Conservation (phyloP, 2,113 vertebrate species). For the Opisthocomus hoazin region DNA sequence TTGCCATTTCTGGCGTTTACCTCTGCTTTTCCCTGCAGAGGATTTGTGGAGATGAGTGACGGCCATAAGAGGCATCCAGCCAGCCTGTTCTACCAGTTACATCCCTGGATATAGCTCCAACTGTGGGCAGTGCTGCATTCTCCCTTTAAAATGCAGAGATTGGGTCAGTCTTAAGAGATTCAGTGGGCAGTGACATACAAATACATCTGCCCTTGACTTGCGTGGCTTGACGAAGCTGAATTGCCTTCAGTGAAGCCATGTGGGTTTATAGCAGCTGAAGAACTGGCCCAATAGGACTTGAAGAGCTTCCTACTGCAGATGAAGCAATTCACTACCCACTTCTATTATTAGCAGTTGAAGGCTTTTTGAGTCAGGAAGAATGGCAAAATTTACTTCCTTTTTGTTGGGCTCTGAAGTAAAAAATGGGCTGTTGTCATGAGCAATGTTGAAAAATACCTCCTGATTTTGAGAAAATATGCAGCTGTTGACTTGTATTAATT, state of each 20-base stretch:
- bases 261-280: conserved; percentile 4
- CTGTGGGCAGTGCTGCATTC: not conserved
- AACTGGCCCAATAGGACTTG: conserved; percentile 4
- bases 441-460: not conserved
- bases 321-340: conserved; percentile 29
- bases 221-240: not conserved
- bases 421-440: not conserved
- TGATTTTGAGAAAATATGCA: not conserved
- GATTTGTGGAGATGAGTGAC: not conserved
- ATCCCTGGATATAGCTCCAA: not conserved
- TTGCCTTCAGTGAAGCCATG: not conserved
- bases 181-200: not conserved
- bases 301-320: conserved; percentile 49
- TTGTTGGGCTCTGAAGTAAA: not conserved
- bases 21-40: not conserved
- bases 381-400: conserved; percentile 46
- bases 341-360: conserved; percentile 41
- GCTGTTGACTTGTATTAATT: not conserved
- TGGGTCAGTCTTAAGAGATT: not conserved
- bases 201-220: not conserved
- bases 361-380: conserved; percentile 52
- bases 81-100: not conserved
- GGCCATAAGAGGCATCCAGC: not conserved
- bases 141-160: not conserved
- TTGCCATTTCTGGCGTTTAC: not conserved